Base-by-base conservation (phyloP, 1,140 invertebrate genomes). In the Amphibalanus amphitrite region DNA sequence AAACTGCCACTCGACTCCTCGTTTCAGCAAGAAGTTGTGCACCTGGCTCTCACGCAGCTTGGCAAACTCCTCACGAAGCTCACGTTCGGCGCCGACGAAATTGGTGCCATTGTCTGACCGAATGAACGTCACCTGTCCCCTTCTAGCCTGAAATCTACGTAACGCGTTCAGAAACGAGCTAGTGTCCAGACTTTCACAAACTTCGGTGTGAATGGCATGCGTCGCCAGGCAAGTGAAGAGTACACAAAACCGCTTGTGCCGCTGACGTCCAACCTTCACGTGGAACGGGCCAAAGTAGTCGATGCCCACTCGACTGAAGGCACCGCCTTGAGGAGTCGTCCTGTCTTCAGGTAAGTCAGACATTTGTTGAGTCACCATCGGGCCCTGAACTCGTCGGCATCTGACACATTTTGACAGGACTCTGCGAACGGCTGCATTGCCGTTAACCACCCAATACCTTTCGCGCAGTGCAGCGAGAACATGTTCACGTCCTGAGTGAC, bases 41-140 rank as follows among this genome's bases (percentile, higher is more conserved):
- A 76, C n/a, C 4, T 28, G 29, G 25, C 17, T 26, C 10, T 67
- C 20, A 59, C 78, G 74, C 76, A 71, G 75, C 67, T 73, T 65
- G 29, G 64, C 29, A 4, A 77, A 70, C 29, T 20, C 28, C 38
- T 72, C 71, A 70, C 38, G 38, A 64, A 78, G 47, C 70, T 78
- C 76, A 13, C 70, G 67, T 33, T 77, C 71, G 28, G 74, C 75
- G 1, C 75, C 74, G n/a, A 75, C 73, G 29, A 80, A 79, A 71
- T 78, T 77, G 1, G 78, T 78, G 1, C 73, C 79, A 67, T 80
- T 80, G 69, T 80, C 77, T 28, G 70, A 74, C 71, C 72, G 71
- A 20, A 78, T n/a, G n/a, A 70, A 28, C 28, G 33, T 71, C 28
- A 74, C 76, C 23, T 74, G 71, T 69, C 77, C 78, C 71, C 75